phyloP scores from a whole-genome alignment of 2,888 invertebrate genomes.

The Pachymerium ferrugineum region DNA sequence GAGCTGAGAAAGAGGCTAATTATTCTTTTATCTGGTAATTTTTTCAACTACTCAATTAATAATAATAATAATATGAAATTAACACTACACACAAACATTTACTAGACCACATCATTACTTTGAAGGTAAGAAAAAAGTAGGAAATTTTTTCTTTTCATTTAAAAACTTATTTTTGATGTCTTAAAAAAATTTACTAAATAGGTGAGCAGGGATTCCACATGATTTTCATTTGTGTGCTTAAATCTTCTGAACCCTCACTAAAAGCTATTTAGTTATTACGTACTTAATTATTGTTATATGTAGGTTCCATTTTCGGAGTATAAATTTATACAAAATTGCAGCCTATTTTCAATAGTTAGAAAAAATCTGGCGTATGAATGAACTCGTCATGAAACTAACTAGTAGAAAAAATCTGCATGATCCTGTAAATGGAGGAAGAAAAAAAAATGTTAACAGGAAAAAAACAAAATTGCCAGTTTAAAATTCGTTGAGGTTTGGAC shows the following conservation, averaged over 20 bases:
- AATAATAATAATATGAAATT: background rate
- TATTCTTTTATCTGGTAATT: background rate
- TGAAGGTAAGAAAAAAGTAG: background rate
- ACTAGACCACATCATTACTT: background rate
- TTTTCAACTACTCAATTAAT: background rate
- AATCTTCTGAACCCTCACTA: background rate
- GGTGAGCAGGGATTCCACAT: background rate
- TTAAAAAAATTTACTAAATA: background rate
- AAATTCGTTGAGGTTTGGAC: constrained; percentile 9
- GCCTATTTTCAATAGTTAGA: background rate
- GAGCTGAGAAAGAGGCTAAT: background rate
- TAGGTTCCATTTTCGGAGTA: too few relatives aligned
- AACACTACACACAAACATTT: constrained; percentile 2
- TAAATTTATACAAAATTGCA: background rate
- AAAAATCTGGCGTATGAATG: too few relatives aligned
- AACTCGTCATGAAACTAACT: too few relatives aligned
- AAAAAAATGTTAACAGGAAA: background rate
- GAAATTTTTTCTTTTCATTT: background rate
- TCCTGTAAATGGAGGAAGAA: background rate
- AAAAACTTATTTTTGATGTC: background rate
- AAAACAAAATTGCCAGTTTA: background rate
- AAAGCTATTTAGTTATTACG: too few relatives aligned
- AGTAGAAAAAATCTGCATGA: too few relatives aligned
- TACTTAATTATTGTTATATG: too few relatives aligned
- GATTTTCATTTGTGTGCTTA: too few relatives aligned